These are phyloP conservation scores for Chroicocephalus ridibundus DNA, from an alignment of 2,113 vertebrate genomes.

Conservation along the genomic window DNA sequence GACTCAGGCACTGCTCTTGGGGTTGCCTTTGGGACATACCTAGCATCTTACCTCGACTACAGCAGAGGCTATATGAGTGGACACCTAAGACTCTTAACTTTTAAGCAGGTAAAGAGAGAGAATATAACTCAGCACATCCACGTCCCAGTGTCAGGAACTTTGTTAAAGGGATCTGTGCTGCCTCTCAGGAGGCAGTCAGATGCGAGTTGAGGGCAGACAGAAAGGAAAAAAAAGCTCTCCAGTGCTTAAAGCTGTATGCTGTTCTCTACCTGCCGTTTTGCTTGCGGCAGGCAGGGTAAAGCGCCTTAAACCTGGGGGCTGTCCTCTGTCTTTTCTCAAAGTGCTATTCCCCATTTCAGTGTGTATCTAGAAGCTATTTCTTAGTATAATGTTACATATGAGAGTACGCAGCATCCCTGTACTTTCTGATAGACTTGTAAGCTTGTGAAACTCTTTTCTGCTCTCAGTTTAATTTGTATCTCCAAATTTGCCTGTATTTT, in stretches of 20 bases:
- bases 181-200: background rate
- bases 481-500: background rate
- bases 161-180: background rate
- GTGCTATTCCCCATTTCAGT: background rate
- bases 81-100: background rate
- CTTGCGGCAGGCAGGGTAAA: background rate
- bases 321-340: background rate
- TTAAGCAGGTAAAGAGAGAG: background rate
- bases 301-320: background rate
- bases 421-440: background rate
- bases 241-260: background rate
- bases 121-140: background rate
- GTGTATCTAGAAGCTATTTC: background rate
- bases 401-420: fast-evolving
- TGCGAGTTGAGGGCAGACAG: background rate
- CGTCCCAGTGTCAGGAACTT: background rate
- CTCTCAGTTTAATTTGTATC: background rate
- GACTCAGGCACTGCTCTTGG: background rate
- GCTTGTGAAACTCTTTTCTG: background rate
- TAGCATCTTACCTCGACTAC: background rate
- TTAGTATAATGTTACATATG: background rate
- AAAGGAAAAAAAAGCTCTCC: background rate
- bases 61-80: background rate
- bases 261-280: background rate
- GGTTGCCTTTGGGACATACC: background rate